Evolutionary conservation across 2,797 vertebrate species (phyloP), one percentile per base, ranked within the genome.

Genomic region (Alauda arvensis): DNA sequence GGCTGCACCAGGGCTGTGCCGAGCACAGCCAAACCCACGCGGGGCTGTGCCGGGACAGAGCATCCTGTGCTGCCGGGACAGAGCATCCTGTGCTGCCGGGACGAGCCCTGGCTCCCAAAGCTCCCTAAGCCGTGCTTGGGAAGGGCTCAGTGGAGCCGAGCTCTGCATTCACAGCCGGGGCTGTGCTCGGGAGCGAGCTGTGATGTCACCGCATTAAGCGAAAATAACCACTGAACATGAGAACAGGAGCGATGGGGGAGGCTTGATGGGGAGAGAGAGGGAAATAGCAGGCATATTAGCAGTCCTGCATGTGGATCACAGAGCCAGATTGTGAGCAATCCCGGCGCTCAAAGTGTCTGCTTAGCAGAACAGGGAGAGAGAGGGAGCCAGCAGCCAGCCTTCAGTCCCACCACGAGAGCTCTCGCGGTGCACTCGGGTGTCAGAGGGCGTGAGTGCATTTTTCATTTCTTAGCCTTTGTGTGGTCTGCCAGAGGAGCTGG

Each of bases 201-300:
- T 97, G 98, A 98, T 95, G 94, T 97, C 97, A 98, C 94, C 92
- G 96, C 97, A 95, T 97, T 96, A 96, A 96, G 97, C 97, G 98
- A 96, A 97, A 98, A 98, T 96, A 98, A 97, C 95, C 95, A 95
- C 96, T 95, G 94, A 92, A 92, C 94, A 96, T 42, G 96, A 96
- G 95, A 83, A 88, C 89, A 84, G 95, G 96, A 96, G 95, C 79
- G 93, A 42, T 89, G 90, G 93, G 89, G 84, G 46, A 77, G 77
- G 66, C 8, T 84, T 55, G 77, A 31, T 20, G 59, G 31, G 74
- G 93, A 83, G 94, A 90, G 93, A 91, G 93, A 85, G 84, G 93
- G 69, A 97, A 97, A 95, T 94, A 96, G 97, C 97, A 97, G 98
- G 97, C 97, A 96, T 95, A 97, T 98, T 97, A 80, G 97, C 97